Conservation (phyloP, 35 echinoderm and acorn worm species). For the Apostichopus parvimensis region DNA sequence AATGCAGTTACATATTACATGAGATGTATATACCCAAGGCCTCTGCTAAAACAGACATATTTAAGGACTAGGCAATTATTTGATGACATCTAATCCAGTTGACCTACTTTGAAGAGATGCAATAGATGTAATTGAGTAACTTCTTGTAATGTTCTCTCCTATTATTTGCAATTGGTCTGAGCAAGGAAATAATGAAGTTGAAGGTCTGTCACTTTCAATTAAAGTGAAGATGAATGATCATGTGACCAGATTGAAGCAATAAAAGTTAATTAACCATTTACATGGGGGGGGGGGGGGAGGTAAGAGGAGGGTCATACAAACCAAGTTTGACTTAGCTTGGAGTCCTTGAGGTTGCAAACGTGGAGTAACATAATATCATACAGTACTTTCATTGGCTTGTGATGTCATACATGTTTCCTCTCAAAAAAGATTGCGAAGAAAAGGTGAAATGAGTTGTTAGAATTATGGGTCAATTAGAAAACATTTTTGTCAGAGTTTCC, state of each 20-base stretch:
- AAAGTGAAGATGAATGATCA: not conserved
- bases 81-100: not conserved
- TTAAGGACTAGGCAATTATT: not conserved
- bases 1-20: not conserved
- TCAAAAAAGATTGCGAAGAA: too few relatives aligned
- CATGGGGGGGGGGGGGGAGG: not conserved
- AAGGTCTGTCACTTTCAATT: not conserved
- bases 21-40: not conserved
- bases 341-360: not conserved
- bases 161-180: not conserved
- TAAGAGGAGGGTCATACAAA: not conserved
- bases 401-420: too few relatives aligned
- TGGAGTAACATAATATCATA: too few relatives aligned
- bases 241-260: not conserved
- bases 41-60: not conserved
- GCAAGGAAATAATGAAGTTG: not conserved
- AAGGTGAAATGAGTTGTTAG: too few relatives aligned
- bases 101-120: not conserved
- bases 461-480: too few relatives aligned
- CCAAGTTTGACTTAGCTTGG: not conserved
- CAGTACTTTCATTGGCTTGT: too few relatives aligned
- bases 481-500: too few relatives aligned
- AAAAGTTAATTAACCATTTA: not conserved
- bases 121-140: not conserved
- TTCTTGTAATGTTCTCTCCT: not conserved